phyloP scores from a whole-genome alignment of 2,113 vertebrate genomes.

The Maylandia zebra region DNA sequence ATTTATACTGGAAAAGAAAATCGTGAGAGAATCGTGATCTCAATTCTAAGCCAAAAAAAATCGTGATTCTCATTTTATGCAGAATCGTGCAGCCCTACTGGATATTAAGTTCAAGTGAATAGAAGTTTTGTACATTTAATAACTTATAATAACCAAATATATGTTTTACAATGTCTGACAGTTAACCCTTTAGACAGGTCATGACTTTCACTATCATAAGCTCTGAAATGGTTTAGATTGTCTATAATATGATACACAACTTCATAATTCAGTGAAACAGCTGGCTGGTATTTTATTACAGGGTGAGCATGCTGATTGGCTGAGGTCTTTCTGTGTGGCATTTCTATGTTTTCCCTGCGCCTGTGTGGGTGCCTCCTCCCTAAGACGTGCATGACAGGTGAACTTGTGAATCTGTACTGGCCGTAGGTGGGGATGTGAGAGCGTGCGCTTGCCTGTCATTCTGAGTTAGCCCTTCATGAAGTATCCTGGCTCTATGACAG shows the following conservation, averaged over 20 bases:
- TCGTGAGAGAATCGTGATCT: too few species aligned
- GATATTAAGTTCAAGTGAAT: neutral
- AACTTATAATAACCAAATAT: neutral
- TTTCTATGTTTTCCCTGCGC: neutral
- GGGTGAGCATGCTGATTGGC: neutral
- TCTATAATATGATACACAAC: neutral
- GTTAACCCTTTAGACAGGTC: neutral
- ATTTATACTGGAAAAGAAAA: too few species aligned
- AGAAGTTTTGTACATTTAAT: neutral
- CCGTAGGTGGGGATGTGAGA: neutral
- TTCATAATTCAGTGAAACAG: neutral
- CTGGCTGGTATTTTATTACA: neutral
- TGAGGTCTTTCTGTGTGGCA: neutral
- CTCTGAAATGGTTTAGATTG: neutral
- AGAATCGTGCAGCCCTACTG: too few species aligned
- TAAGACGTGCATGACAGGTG: neutral
- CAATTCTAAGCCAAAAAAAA: too few species aligned
- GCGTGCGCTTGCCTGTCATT: neutral
- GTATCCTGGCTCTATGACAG: neutral
- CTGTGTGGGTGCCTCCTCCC: neutral
- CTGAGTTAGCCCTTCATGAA: neutral
- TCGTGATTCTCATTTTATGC: too few species aligned
- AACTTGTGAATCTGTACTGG: neutral
- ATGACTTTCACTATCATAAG: neutral
- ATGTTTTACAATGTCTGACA: neutral